A percentile compares a stretch with the other conserved stretches of the same genome.
Conservation (phyloP, 2,888 invertebrate genomes). For the Aleiodes alternator region DNA sequence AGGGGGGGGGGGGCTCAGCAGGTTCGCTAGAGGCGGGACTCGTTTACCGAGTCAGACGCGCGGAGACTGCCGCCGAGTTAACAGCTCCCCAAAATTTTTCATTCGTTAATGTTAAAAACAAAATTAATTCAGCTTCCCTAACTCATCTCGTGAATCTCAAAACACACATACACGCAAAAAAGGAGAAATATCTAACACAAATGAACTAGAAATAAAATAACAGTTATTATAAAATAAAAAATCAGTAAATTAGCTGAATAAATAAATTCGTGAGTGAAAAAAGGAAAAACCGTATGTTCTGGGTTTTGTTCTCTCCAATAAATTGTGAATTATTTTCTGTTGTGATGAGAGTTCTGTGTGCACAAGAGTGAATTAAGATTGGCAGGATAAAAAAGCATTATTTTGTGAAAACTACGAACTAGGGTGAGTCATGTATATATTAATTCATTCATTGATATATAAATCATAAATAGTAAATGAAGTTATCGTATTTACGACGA, state of each 20-base stretch:
- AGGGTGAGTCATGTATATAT: no score
- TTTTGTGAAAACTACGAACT: no score
- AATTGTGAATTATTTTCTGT: neutral
- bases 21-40: slow-evolving; percentile 41
- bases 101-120: neutral
- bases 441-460: no score
- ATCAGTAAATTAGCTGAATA: neutral
- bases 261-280: neutral
- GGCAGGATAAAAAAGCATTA: neutral
- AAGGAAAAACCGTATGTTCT: neutral
- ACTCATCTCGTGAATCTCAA: neutral
- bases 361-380: slow-evolving; percentile 8
- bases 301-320: neutral
- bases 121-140: neutral
- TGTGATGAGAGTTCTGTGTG: slow-evolving; percentile 17
- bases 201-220: neutral
- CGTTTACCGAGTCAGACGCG: slow-evolving; percentile 59
- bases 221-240: no score
- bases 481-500: no score
- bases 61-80: slow-evolving; percentile 58
- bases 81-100: neutral
- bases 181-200: neutral
- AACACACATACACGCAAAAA: neutral
- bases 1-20: slow-evolving; percentile 21
- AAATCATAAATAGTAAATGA: no score